Base-by-base conservation (phyloP, 64 coral and sea anemone genomes). In the Pocillopora verrucosa region DNA sequence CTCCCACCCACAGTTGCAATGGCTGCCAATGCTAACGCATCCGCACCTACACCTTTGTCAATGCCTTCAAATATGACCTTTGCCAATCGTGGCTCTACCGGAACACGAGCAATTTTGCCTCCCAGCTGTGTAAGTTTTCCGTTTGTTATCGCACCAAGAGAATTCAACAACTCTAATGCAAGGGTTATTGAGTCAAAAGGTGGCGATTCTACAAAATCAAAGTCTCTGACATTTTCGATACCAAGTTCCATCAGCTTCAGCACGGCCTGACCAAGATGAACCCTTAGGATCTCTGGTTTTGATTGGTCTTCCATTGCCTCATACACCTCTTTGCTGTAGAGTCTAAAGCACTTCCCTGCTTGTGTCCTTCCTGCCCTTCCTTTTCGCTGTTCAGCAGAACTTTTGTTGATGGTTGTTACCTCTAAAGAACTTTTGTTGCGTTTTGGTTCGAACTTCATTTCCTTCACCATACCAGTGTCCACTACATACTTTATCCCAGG, bases 191-290 rank as follows among this genome's bases (percentile, higher is more conserved):
- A 93, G 4, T 96, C 91, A 24, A n/a, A 24, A 12, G 95, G 65
- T 60, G 95, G 95, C 26, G 91, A 76, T 61, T 96, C 95, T 10
- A 96, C 95, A 74, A 90, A 96, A 60, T 96, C 95, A 36, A 96
- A 96, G 22, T 78, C 65, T 0, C 72, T 79, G 9, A 92, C 73
- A 22, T 96, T 59, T 30, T 81, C 76, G 25, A 96, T 96, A 5
- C 91, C 95, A 51, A 96, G 92, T 12, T 96, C 95, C 95, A 96
- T 93, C n/a, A 96, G 61, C 79, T 96, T 96, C 11, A 96, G 76
- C 22, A 96, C 59, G 51, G 95, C 92, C 77, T 96, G 91, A 13
- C 95, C 95, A 14, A 96, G 91, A 84, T 93, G 92, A 17, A 96
- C 87, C 38, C 95, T 61, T 36, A 96, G 80, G 34, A 96, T 96